Base-by-base conservation (phyloP, 2,113 vertebrate genomes). In the Otocyon megalotis region DNA sequence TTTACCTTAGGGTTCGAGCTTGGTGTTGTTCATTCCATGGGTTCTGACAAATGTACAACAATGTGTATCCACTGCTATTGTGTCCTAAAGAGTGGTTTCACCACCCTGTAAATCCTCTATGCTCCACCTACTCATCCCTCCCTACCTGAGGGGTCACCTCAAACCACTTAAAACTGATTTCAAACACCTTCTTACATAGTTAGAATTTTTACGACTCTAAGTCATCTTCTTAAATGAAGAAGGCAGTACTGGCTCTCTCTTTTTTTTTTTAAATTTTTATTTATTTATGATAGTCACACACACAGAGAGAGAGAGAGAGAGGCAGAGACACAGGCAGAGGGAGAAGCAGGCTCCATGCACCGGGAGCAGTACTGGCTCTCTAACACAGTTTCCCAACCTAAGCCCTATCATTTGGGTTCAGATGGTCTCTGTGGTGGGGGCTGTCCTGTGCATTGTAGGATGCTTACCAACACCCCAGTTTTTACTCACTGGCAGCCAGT, bases 101-200 rank as follows among this genome's bases (percentile, higher is more conserved):
- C 26, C 2, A 19, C 60, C 43, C 10, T 26, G 37, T 67, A 62
- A 20, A 9, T 28, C 13, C 12, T 15, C 20, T 10, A 1, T 17
- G 4, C 10, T 54, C 14, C 62, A 32, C 16, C n/a, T 35, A 5
- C 24, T 48, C 35, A 32, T 69, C 8, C 14, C 5, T 63, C 14
- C 56, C 72, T 35, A 19, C 3, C 8, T 32, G 22, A 74, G 12
- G 35, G 37, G 13, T 4, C 12, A 88, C 69, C 83, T 65, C 48
- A 16, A 83, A 92, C 48, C 82, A 81, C 79, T 79, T 79, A 63
- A 96, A 95, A 90, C 67, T 56, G 6, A 56, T 58, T 94, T 90
- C 88, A 85, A 91, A 83, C 69, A 26, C 63, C 10, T 77, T 60
- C 48, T 54, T 54, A 48, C 10, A 37, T 90, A 62, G 43, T 28